phyloP scores from a whole-genome alignment of 2,888 invertebrate species.

The Hirudinaria manillensis region DNA sequence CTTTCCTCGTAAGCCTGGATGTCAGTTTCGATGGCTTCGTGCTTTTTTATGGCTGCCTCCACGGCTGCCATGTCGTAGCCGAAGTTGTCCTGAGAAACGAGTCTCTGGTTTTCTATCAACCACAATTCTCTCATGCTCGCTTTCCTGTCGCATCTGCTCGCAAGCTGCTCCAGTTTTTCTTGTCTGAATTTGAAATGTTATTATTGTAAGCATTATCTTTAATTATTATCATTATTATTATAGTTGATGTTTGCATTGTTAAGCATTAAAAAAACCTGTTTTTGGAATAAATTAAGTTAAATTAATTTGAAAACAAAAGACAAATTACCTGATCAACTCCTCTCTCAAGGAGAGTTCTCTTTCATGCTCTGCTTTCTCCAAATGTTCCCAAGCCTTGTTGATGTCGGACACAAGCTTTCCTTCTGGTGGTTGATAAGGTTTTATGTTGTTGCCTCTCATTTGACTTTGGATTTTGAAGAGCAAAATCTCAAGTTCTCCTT shows the following conservation, averaged over 20 bases:
- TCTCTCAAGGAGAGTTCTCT: constrained; percentile 91
- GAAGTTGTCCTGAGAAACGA: constrained; percentile 94
- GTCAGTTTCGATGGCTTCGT: constrained; percentile 99
- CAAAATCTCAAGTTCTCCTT: constrained; percentile 93
- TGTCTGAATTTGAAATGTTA: constrained; percentile 61
- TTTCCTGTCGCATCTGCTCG: constrained; percentile 91
- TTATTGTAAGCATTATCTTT: background rate
- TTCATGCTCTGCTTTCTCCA: constrained; percentile 97
- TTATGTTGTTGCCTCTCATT: constrained; percentile 97
- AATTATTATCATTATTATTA: background rate
- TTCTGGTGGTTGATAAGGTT: constrained; percentile 87
- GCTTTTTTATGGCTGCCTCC: constrained; percentile 98
- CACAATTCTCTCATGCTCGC: constrained; percentile 99
- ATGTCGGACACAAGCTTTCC: constrained; percentile 98
- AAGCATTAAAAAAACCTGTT: background rate
- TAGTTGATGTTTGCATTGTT: background rate
- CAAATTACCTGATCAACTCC: constrained; percentile 72
- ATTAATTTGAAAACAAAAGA: background rate
- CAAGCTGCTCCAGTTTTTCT: constrained; percentile 92
- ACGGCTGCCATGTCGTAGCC: constrained; percentile 96
- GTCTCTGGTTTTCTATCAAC: constrained; percentile 95
- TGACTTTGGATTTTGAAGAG: constrained; percentile 94
- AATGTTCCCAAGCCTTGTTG: constrained; percentile 95
- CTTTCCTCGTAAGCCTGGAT: constrained; percentile 98
- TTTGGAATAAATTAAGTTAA: background rate